Evolutionary conservation across 2,888 invertebrate genomes (phyloP), one percentile per base, ranked within the genome.

Genomic region (Ophion obscuratus): DNA sequence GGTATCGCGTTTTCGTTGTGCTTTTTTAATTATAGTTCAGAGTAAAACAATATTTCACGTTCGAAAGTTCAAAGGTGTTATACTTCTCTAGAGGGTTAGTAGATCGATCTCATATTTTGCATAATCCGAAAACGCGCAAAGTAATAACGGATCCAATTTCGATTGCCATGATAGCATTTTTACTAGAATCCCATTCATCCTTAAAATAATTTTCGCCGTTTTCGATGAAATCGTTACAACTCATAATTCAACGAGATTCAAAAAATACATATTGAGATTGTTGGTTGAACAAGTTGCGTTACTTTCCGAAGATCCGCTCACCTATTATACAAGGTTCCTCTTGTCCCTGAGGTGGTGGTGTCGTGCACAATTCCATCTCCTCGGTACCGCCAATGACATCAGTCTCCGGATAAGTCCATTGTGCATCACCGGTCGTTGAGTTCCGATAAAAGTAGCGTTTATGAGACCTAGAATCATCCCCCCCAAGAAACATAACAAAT

Each of bases 381-480:
- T 95, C 95, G 68, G 95, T 95, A 71, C 94, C 95, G 71, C 94
- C 93, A 27, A 93, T 93, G 85, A 94, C 93, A 87, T 95, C 95
- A 7, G 94, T 92, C 83, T 95, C 94, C 2, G 96, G 96, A 92
- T 95, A 96, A 88, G 96, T 96, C 96, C 96, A 96, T 92, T 96
- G 96, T 73, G 95, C 95, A 87, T 95, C 95, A 57, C 96, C 96
- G 40, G 95, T 95, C 86, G 92, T 91, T 86, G 94, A 92, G 93
- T 96, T 96, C 92, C 95, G 95, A 94, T 96, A 96, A 95, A 95
- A 96, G 94, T 96, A 96, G 89, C 96, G 95, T 94, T 96, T 96
- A 95, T 95, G 95, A 90, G 95, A 94, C 94, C 96, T 96, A 95
- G 93, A 92, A 92, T 90, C 92, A 92, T 88, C 89, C 92, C 91